Evolutionary conservation across 2,888 invertebrate species (phyloP), one percentile per base, ranked within the genome.

Genomic region (Phyllotreta cruciferae): DNA sequence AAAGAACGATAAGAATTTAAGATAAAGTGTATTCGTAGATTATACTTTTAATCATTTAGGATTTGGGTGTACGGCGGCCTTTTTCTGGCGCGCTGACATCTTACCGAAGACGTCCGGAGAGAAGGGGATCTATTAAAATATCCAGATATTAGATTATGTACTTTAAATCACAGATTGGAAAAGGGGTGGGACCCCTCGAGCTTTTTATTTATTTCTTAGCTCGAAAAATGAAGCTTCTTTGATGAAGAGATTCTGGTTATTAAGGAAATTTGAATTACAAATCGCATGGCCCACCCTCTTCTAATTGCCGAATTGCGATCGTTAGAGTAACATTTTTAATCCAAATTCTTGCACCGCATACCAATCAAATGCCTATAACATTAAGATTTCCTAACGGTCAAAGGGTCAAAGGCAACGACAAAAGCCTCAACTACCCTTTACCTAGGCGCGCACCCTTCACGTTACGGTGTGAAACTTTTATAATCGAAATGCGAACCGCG

Each of bases 1-100:
- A 66, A 71, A 70, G 69, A 70, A 70, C 67, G 71, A 71, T 73
- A 73, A 71, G 73, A 74, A 75, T 72, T 70, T 65, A 67, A 73
- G 74, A 75, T 74, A 71, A 75, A 75, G 74, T 75, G 78, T 77
- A 76, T 76, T 75, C 74, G 74, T 73, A 78, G 79, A 77, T 78
- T 77, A 77, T 77, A 76, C 78, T 77, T 77, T 77, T 78, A 78
- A 78, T 78, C 78, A 78, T 77, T 75, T 73, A 66, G 75, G 75
- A 75, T 75, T 75, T 74, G 34, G 66, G 61, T 60, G 60, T 44
- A 24, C 54, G 49, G 62, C 41, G 4, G 36, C 49, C 58, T 63
- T 62, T 64, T 60, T 65, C 65, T 64, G 24, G 24, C 58, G 37
- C 52, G 58, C 60, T 62, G 56, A 57, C 62, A 62, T 62, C 24